Base-by-base conservation (phyloP, 2,797 vertebrate species). In the Phataginus tetradactyla region DNA sequence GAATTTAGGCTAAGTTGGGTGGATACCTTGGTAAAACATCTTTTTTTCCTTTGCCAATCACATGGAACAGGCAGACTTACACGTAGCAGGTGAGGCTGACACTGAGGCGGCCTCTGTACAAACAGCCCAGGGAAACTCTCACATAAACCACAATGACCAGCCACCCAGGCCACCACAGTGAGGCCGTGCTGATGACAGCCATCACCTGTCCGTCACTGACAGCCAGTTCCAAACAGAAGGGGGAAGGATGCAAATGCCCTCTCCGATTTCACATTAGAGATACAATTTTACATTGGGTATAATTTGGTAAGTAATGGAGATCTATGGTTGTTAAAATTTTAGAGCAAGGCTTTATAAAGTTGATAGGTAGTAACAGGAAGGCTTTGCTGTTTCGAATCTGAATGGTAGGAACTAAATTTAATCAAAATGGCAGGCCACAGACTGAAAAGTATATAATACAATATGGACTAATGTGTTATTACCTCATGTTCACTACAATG, bases 401-500 rank as follows among this genome's bases (percentile, higher is more conserved):
- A 98, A 98, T 86, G 87, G 78, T 57, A 96, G 91, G 90, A 96
- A 53, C 71, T 96, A 98, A 98, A 98, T 98, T 94, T 96, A 98
- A 98, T 98, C 95, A 98, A 86, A 95, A 97, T 32, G 45, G 86
- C 91, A 97, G 91, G 95, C 95, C 81, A 34, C 95, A 96, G 93
- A 96, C 96, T 96, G 96, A 96, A 98, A 98, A 98, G 69, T 53
- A 97, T 69, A 92, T 98, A 98, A 98, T 96, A 91, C 78, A 98
- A 98, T 98, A 98, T 45, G 93, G 80, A 71, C 96, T 88, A 97
- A 98, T 98, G 92, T 87, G 74, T 96, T 97, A 97, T 94, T 98
- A 95, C 93, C 95, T 97, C 97, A 98, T 98, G 97, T 97, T 91
- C 51, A 96, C 95, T 87, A 77, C 86, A 98, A 98, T 91, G 96